Evolutionary conservation across 2,888 invertebrate genomes (phyloP), one percentile per base, ranked within the genome.

Genomic region (Bhutanitis thaidina): DNA sequence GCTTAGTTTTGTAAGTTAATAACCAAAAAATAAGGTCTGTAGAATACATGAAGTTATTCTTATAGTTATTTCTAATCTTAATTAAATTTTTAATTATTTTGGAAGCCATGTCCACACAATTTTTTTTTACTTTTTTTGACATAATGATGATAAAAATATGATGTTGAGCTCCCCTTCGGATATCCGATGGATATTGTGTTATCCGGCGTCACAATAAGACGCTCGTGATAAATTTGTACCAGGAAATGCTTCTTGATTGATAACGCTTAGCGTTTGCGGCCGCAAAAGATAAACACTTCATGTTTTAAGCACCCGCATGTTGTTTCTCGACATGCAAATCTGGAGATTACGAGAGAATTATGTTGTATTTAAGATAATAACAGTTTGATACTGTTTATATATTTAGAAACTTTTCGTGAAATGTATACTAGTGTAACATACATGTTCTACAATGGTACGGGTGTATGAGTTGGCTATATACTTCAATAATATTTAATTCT

Each of bases 111-210:
- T 71, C 85, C 74, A 72, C 45, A 59, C 34, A 67, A 69, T 53
- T 54, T 55, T 55, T 20, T 27, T 56, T 57, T 38, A 49, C 20
- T 35, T 79, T 81, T 80, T 80, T 81, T 83, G 80, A 83, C 81
- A 80, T 86, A 86, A 85, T 87, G 83, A 87, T 87, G 84, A 87
- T 89, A 88, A 88, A 88, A 88, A 87, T 88, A 87, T 88, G 84
- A 87, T 83, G 86, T 87, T 72, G 74, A 73, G 65, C 74, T 76
- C 88, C 88, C 87, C 88, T 86, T 78, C 77, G 87, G 88, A 88
- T 86, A 77, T 88, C 88, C 86, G 79, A 61, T 80, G 87, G 86
- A 88, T 87, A 87, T 84, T 79, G 86, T 84, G 80, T 74, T 85
- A 83, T 85, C 86, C 86, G 83, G 71, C 71, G 73, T 72, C 73